These are phyloP conservation scores for Colostygia pectinataria DNA, from an alignment of 2,888 invertebrate genomes.

Conservation along the genomic window DNA sequence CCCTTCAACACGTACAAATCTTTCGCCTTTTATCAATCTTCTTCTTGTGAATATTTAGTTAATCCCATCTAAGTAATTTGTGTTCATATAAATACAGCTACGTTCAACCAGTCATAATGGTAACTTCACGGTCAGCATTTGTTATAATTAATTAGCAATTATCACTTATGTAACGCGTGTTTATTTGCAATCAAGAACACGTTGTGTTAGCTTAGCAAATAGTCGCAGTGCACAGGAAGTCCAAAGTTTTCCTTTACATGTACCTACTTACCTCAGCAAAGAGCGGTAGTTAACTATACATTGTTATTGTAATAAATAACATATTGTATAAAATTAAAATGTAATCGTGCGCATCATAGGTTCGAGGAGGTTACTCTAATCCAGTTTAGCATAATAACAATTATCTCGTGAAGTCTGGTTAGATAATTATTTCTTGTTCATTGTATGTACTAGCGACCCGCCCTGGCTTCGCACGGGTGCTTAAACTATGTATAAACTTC, in stretches of 20 bases:
- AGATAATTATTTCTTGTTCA: too few relatives aligned
- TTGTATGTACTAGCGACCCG: too few relatives aligned
- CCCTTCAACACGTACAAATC: too few relatives aligned
- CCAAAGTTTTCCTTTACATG: constrained; percentile 19
- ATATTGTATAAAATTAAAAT: constrained; percentile 1
- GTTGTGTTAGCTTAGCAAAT: constrained; percentile 6
- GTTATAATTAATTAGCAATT: constrained; percentile 1
- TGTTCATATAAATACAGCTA: too few relatives aligned
- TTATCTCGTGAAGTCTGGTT: too few relatives aligned
- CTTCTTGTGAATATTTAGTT: too few relatives aligned
- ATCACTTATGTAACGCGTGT: constrained; percentile 23
- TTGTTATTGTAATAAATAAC: neutral
- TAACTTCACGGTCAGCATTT: neutral
- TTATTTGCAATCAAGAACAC: constrained; percentile 16
- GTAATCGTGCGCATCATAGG: neutral
- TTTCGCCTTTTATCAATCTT: too few relatives aligned
- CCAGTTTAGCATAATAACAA: too few relatives aligned
- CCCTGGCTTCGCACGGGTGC: too few relatives aligned
- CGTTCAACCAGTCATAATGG: neutral
- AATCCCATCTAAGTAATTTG: too few relatives aligned
- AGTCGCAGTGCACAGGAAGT: constrained; percentile 22
- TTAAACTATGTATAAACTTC: too few relatives aligned
- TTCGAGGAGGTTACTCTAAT: too few relatives aligned
- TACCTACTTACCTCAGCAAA: neutral
- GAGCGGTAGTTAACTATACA: neutral